Evolutionary conservation across 2,113 vertebrate species (phyloP).

Genomic region (Micromys minutus): DNA sequence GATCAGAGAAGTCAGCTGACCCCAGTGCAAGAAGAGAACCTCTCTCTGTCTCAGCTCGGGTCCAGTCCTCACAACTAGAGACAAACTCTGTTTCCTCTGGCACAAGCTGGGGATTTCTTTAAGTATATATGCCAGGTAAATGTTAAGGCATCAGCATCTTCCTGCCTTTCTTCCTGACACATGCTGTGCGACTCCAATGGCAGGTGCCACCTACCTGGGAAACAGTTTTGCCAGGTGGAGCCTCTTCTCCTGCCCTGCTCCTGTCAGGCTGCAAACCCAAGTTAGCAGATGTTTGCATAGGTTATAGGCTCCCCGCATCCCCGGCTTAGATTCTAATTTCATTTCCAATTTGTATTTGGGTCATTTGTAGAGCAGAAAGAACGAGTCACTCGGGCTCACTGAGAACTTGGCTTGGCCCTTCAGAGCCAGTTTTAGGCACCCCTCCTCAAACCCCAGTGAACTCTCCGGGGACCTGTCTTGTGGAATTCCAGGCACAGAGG

Average conservation of each 20-base stretch:
- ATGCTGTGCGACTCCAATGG: not conserved
- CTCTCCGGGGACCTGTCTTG: not conserved
- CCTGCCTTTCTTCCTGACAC: conserved; percentile 32
- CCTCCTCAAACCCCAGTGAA: not conserved
- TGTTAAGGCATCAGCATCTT: not conserved
- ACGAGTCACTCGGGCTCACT: not conserved
- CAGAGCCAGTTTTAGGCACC: not conserved
- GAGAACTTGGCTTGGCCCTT: not conserved
- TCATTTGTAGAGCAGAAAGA: conserved; percentile 56
- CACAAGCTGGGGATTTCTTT: not conserved
- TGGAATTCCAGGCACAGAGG: not conserved
- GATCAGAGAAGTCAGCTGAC: not conserved
- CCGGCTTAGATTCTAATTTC: not conserved
- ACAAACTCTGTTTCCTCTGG: not conserved
- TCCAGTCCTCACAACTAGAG: not conserved
- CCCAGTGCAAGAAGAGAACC: not conserved
- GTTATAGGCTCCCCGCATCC: not conserved
- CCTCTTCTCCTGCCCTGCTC: not conserved
- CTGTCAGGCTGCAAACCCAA: not conserved
- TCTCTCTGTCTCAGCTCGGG: not conserved
- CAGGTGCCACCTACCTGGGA: conserved; percentile 23
- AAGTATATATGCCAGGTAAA: not conserved
- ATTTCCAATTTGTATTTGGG: conserved; percentile 43
- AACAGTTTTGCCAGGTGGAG: not conserved
- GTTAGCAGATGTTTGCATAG: conserved; percentile 41